A percentile compares a stretch with the other conserved stretches of the same genome.
phyloP scores from a whole-genome alignment of 2,797 vertebrate genomes.

The Bradypus variegatus region DNA sequence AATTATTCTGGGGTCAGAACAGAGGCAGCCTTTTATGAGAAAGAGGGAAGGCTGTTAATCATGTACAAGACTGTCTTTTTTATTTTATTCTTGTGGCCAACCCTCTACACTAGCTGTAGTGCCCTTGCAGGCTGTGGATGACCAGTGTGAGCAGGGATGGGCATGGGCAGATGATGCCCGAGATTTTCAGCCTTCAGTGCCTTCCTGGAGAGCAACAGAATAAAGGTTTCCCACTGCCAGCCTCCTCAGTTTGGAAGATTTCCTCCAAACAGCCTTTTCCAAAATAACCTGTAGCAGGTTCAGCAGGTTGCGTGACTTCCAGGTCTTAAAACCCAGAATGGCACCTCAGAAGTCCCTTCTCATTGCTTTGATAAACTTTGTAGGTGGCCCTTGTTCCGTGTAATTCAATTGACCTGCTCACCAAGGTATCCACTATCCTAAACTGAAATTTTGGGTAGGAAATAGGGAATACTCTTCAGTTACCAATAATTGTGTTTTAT shows the following conservation, averaged over 20 bases:
- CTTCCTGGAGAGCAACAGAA: not conserved
- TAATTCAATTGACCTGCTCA: not conserved
- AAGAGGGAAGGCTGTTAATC: not conserved
- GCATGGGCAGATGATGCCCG: rapidly evolving
- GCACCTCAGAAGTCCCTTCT: not conserved
- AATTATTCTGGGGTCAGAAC: not conserved
- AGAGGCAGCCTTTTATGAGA: not conserved
- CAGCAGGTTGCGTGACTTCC: too few species aligned
- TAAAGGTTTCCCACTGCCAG: not conserved
- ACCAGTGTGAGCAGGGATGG: not conserved
- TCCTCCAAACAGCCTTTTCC: not conserved
- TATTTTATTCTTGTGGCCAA: rapidly evolving
- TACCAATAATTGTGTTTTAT: not conserved
- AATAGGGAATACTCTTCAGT: not conserved
- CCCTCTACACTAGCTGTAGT: not conserved
- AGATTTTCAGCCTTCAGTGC: not conserved
- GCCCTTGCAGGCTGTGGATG: not conserved
- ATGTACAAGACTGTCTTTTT: not conserved
- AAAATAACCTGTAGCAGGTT: not conserved
- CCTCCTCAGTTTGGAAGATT: not conserved
- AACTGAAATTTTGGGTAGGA: not conserved
- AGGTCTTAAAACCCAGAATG: rapidly evolving
- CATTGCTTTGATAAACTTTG: not conserved
- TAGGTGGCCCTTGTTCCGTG: rapidly evolving
- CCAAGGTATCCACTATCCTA: too few species aligned